These are phyloP conservation scores for Blastomussa wellsi DNA, from an alignment of 92 coral and sea anemone species.

Conservation along the genomic window DNA sequence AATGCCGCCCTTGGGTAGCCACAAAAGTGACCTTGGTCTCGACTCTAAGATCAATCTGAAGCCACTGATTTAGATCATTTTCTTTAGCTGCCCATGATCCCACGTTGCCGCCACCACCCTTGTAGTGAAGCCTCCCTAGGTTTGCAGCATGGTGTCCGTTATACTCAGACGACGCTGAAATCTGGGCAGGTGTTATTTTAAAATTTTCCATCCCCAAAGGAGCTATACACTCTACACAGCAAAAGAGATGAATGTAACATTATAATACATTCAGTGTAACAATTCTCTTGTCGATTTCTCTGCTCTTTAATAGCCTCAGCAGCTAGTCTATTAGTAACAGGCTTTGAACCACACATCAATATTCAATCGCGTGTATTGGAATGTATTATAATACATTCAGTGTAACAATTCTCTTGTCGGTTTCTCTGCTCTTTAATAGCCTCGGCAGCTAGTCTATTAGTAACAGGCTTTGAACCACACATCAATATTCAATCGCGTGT, in stretches of 20 bases:
- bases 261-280: too few relatives aligned
- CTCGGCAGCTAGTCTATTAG: too few relatives aligned
- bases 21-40: conserved; percentile 13
- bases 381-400: too few relatives aligned
- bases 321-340: too few relatives aligned
- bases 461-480: too few relatives aligned
- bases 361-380: too few relatives aligned
- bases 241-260: background rate
- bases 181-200: background rate
- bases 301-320: too few relatives aligned
- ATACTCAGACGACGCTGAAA: conserved; percentile 17
- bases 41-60: conserved; percentile 10
- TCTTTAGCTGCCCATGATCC: background rate
- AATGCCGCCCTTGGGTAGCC: conserved; percentile 7
- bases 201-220: conserved; percentile 28
- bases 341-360: too few relatives aligned
- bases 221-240: conserved; percentile 1
- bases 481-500: too few relatives aligned
- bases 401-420: too few relatives aligned
- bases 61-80: conserved; percentile 6
- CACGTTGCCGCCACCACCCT: background rate
- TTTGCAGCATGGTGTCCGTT: conserved; percentile 7
- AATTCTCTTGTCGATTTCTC: too few relatives aligned
- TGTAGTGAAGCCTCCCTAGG: conserved; percentile 11
- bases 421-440: too few relatives aligned